Base-by-base conservation (phyloP, 2,888 invertebrate genomes). In the Ditula angustiorana region DNA sequence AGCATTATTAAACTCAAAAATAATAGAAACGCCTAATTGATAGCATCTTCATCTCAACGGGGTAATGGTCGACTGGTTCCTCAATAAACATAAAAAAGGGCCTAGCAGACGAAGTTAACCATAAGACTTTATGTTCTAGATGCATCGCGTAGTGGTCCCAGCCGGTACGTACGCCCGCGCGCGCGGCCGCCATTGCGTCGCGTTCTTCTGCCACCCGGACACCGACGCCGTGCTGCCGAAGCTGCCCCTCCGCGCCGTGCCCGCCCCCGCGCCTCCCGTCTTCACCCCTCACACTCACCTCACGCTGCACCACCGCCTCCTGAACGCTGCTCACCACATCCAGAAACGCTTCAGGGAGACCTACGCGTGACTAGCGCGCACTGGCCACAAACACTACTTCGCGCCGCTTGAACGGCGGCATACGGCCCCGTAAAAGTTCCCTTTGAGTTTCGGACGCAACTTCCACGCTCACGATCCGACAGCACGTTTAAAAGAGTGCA, bases 141-240 rank as follows among this genome's bases (percentile, higher is more conserved):
- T 94, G 81, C 96, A 96, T 81, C 95, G 96, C 41, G 96, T 96
- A 7, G 95, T 96, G 11, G 94, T 96, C 2, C 96, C 96, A 0
- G 90, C 94, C 11, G 94, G 95, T 24, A 93, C 94, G 68, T 93
- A 94, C 76, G 91, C 94, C 2, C 93, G 94, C 63, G 93, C 94
- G 0, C 93, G 94, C 69, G 94, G 95, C 2, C 95, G 96, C n/a
- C 96, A 96, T 86, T 96, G 96, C 73, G 94, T 96, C 69, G 96
- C 95, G 26, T 96, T 95, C 90, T 96, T 96, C 90, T 95, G 96
- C 74, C 96, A 96, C 87, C 96, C 96, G 1, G 96, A 96, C 88
- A 86, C 89, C 71, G 90, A 92, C 68, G 93, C 93, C 5, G 75
- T 80, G 46, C 84, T 95, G 61, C 92, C 93, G 23, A 86, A 93